Percentiles rank a stretch among this genome's conserved stretches.
Conservation (phyloP, 2,113 vertebrate genomes). For the Thymallus thymallus region DNA sequence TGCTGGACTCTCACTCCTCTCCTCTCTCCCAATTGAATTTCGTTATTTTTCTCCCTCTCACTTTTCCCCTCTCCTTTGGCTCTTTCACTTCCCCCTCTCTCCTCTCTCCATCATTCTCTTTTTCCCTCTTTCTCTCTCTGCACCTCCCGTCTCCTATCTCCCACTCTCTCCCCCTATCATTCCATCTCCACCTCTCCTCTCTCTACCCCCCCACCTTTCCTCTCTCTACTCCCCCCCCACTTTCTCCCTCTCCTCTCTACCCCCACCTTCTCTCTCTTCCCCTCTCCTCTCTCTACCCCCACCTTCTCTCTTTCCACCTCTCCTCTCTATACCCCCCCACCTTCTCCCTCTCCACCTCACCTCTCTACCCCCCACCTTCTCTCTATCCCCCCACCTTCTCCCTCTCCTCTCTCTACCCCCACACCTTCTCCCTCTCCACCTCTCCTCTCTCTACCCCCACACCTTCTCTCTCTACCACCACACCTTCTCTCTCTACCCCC, state of each 20-base stretch:
- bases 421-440: background rate
- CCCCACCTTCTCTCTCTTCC: no score
- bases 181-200: background rate
- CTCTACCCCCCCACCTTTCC: background rate
- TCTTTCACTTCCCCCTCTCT: background rate
- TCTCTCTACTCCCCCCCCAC: conserved; percentile 15
- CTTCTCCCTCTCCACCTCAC: conserved; percentile 13
- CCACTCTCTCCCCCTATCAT: background rate
- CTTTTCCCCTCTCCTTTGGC: background rate
- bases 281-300: conserved; percentile 4
- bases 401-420: background rate
- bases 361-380: background rate
- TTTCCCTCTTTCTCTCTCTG: background rate
- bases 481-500: background rate
- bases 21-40: background rate
- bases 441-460: background rate
- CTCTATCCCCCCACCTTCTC: background rate
- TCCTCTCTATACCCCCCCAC: no score
- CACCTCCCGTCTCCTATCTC: no score
- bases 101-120: background rate
- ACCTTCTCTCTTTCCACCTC: conserved; percentile 14
- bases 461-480: no score
- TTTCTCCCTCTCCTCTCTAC: background rate
- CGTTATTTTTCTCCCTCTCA: background rate
- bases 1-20: background rate